A percentile compares a stretch with the other conserved stretches of the same genome.
phyloP scores from a whole-genome alignment of 1,140 invertebrate species.

The Drosophila navojoa region DNA sequence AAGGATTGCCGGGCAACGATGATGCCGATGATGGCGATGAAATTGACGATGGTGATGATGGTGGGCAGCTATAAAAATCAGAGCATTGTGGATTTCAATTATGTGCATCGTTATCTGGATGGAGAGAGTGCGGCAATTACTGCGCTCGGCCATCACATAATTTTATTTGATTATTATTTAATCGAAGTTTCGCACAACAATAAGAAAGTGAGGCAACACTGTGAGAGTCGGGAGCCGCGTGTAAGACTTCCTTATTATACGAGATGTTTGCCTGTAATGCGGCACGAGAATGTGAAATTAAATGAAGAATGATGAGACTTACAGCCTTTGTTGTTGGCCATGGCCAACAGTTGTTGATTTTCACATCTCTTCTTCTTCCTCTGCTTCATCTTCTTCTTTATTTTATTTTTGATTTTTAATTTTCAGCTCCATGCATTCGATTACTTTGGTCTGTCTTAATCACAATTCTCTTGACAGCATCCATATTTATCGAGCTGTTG shows the following conservation, averaged over 20 bases:
- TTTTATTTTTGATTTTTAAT: slow-evolving; percentile 30
- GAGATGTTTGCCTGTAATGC: slow-evolving; percentile 24
- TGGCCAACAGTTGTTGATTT: slow-evolving; percentile 3
- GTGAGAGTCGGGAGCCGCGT: not conserved
- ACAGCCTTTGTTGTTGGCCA: slow-evolving; percentile 51
- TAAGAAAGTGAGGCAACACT: slow-evolving; percentile 41
- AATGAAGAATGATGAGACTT: slow-evolving; percentile 77
- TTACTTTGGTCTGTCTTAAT: slow-evolving; percentile 58
- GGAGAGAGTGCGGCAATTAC: slow-evolving; percentile 16
- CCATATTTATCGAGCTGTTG: slow-evolving; percentile 10
- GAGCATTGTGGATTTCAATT: slow-evolving; percentile 69
- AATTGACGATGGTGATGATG: too few relatives aligned
- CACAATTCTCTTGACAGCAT: slow-evolving; percentile 36
- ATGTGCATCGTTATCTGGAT: slow-evolving; percentile 40
- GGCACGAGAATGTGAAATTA: slow-evolving; percentile 64
- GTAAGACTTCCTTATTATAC: slow-evolving; percentile 14
- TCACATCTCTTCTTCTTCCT: slow-evolving; percentile 6
- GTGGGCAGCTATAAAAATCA: slow-evolving; percentile 59
- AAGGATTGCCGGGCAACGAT: slow-evolving; percentile 32
- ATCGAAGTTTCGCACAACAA: slow-evolving; percentile 77
- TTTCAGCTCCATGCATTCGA: slow-evolving; percentile 39
- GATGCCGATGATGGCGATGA: slow-evolving; percentile 12
- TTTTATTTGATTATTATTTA: slow-evolving; percentile 76
- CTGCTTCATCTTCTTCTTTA: slow-evolving; percentile 16
- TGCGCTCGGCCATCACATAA: slow-evolving; percentile 58